These are phyloP conservation scores for Tor tambroides DNA, from an alignment of 2,113 vertebrate genomes.

Conservation along the genomic window DNA sequence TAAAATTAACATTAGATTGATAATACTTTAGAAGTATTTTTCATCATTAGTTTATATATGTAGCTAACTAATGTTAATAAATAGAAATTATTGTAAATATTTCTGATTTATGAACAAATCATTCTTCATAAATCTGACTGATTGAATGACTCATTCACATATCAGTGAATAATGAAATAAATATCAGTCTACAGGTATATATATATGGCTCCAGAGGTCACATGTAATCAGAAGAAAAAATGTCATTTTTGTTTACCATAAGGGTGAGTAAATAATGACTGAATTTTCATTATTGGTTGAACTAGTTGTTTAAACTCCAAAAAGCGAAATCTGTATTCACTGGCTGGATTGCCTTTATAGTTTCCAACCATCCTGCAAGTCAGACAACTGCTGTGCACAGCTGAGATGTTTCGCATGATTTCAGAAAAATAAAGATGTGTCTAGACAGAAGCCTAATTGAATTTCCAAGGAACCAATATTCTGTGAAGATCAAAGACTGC, in stretches of 20 bases:
- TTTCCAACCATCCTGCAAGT: background rate
- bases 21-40: no score
- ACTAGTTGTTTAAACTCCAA: no score
- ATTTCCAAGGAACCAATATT: constrained; percentile 17
- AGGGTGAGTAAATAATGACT: no score
- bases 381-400: background rate
- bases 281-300: no score
- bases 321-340: background rate
- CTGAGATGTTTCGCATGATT: background rate
- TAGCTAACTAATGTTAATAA: background rate
- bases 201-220: no score
- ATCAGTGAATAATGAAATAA: background rate
- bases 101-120: background rate
- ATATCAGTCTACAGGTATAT: background rate
- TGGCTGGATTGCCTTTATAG: background rate
- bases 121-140: background rate
- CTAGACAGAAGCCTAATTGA: constrained; percentile 13
- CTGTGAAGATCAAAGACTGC: background rate
- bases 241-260: no score
- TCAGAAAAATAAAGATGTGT: background rate
- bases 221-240: background rate
- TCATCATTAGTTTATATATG: no score
- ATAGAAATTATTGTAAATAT: background rate
- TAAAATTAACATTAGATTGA: no score
- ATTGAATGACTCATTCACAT: background rate